Percentiles rank a stretch among this genome's conserved stretches.
These are phyloP conservation scores for Phyllostomus hastatus DNA, from an alignment of 2,113 vertebrate species.

Conservation along the genomic window DNA sequence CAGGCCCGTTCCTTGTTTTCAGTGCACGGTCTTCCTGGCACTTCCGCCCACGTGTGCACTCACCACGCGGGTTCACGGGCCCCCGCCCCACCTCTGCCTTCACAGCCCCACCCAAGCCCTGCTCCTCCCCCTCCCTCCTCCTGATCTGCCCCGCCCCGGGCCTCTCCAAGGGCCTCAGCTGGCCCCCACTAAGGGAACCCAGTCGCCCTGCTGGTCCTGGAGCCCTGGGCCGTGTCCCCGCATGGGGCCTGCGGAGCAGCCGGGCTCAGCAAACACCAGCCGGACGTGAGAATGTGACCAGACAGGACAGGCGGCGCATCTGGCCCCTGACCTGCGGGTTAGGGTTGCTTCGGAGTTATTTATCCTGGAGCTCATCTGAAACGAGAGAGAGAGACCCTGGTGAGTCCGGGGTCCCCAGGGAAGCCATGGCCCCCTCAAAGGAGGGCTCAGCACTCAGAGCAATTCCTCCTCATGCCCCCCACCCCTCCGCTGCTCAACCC, in stretches of 20 bases:
- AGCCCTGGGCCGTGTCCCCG: not conserved
- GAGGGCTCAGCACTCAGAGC: not conserved
- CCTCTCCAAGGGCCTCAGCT: not conserved
- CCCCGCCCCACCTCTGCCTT: not conserved
- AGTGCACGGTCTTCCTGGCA: not conserved
- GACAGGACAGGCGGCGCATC: not conserved
- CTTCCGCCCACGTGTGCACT: too few relatives aligned
- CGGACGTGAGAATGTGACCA: not conserved
- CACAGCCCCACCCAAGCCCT: not conserved
- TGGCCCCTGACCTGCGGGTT: conserved; percentile 63
- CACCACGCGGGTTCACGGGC: not conserved
- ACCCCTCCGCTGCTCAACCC: not conserved
- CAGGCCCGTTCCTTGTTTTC: too few relatives aligned
- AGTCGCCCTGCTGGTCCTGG: too few relatives aligned
- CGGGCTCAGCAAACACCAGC: not conserved
- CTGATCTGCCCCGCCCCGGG: not conserved
- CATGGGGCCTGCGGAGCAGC: not conserved
- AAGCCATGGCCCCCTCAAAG: rapidly evolving
- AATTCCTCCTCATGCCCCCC: not conserved
- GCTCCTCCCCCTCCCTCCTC: not conserved
- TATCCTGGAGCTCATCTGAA: conserved; percentile 78
- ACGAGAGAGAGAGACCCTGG: conserved; percentile 39
- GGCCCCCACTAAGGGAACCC: not conserved
- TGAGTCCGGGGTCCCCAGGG: not conserved
- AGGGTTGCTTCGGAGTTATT: conserved; percentile 75